A percentile compares a stretch with the other conserved stretches of the same genome.
These are phyloP conservation scores for Vireo griseus DNA, from an alignment of 2,797 vertebrate species.

Conservation along the genomic window DNA sequence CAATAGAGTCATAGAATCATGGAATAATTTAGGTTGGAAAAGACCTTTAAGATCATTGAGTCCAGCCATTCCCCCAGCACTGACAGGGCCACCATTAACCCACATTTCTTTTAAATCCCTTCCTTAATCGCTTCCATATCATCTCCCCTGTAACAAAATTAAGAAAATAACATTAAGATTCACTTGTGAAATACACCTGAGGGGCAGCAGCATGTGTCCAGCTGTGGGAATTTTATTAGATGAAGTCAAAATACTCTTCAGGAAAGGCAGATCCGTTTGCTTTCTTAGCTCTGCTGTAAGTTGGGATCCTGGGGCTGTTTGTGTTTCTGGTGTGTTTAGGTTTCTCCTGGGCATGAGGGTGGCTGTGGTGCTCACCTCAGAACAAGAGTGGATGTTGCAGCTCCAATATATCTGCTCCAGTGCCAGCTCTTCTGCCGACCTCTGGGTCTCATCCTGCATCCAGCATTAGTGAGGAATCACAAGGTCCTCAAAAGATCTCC, in stretches of 20 bases:
- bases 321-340: background rate
- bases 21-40: background rate
- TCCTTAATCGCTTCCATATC: background rate
- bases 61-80: background rate
- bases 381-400: background rate
- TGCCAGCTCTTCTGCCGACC: background rate
- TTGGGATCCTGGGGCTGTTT: background rate
- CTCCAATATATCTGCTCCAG: background rate
- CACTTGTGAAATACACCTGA: background rate
- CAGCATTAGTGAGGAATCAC: background rate
- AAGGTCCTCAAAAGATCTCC: background rate
- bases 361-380: background rate
- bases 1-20: background rate
- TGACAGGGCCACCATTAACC: background rate
- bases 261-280: rapidly evolving
- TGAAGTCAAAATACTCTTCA: background rate
- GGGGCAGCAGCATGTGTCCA: background rate
- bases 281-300: background rate
- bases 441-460: background rate
- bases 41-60: background rate
- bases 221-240: background rate
- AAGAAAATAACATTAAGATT: background rate
- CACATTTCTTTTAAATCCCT: background rate
- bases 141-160: background rate
- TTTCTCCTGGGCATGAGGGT: background rate